These are phyloP conservation scores for Polyergus mexicanus DNA, from an alignment of 1,140 invertebrate genomes.

Conservation along the genomic window DNA sequence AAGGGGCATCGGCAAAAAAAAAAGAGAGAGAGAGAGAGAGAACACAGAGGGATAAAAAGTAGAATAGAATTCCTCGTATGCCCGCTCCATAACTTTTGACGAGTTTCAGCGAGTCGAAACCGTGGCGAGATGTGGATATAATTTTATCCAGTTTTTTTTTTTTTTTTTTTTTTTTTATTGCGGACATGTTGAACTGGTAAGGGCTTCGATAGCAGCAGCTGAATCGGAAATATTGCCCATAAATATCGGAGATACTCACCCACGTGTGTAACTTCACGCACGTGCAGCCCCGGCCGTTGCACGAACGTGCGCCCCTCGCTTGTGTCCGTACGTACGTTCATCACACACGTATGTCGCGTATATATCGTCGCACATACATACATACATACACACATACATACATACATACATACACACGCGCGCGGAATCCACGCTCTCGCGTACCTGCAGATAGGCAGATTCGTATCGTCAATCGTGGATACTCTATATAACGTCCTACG, in stretches of 20 bases:
- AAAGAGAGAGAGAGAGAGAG: neutral
- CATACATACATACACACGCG: neutral
- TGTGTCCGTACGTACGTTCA: slow-evolving; percentile 21
- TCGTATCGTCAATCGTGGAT: slow-evolving; percentile 77
- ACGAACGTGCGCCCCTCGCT: slow-evolving; percentile 45
- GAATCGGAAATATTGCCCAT: slow-evolving; percentile 87
- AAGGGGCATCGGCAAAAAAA: slow-evolving; percentile 58
- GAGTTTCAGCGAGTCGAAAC: slow-evolving; percentile 82
- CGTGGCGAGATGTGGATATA: slow-evolving; percentile 85
- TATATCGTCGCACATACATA: neutral
- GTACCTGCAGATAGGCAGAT: slow-evolving; percentile 76
- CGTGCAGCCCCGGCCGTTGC: slow-evolving; percentile 63
- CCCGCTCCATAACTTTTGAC: slow-evolving; percentile 83
- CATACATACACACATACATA: neutral
- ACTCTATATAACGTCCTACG: slow-evolving; percentile 70
- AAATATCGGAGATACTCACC: slow-evolving; percentile 85
- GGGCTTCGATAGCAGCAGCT: slow-evolving; percentile 85
- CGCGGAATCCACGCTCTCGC: slow-evolving; percentile 57
- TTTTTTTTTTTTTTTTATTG: too few species aligned
- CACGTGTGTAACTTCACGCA: slow-evolving; percentile 75
- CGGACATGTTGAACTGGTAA: slow-evolving; percentile 86
- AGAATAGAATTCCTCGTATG: slow-evolving; percentile 76
- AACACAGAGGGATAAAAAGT: slow-evolving; percentile 52
- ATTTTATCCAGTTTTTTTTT: slow-evolving; percentile 86
- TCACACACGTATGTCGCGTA: neutral